phyloP scores from a whole-genome alignment of 1,140 invertebrate species.

The Triops cancriformis region DNA sequence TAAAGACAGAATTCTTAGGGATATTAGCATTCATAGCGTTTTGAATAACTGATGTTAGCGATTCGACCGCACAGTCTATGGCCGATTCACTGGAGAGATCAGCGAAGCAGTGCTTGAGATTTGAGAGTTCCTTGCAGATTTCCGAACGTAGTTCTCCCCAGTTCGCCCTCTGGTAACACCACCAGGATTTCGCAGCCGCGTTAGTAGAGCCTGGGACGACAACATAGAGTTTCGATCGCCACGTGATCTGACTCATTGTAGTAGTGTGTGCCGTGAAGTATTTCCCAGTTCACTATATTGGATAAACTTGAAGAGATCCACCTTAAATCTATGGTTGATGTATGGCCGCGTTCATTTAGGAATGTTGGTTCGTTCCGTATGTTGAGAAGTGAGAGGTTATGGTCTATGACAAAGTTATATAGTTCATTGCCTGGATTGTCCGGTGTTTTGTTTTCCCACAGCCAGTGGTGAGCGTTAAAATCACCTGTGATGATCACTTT shows the following conservation, averaged over 20 bases:
- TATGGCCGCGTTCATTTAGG: slow-evolving; percentile 7
- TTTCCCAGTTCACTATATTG: not conserved
- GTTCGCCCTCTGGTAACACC: not conserved
- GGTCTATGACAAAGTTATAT: not conserved
- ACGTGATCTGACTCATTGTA: no score
- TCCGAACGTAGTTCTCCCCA: not conserved
- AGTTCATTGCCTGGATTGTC: not conserved
- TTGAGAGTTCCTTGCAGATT: not conserved
- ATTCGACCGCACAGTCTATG: not conserved
- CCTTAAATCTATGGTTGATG: slow-evolving; percentile 14
- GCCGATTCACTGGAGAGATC: not conserved
- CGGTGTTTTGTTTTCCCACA: not conserved
- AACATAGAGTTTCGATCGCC: not conserved
- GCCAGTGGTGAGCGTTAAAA: not conserved
- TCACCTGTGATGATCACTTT: no score
- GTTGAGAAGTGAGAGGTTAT: not conserved
- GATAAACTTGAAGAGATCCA: not conserved
- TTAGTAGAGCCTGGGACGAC: not conserved
- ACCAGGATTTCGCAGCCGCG: not conserved
- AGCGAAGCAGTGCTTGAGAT: not conserved
- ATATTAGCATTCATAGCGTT: not conserved
- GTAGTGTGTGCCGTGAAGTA: slow-evolving; percentile 9
- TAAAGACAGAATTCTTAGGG: not conserved
- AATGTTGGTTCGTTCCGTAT: not conserved
- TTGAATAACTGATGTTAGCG: not conserved